These are phyloP conservation scores for Cecidostiba fungosa DNA, from an alignment of 2,888 invertebrate species.

Conservation along the genomic window DNA sequence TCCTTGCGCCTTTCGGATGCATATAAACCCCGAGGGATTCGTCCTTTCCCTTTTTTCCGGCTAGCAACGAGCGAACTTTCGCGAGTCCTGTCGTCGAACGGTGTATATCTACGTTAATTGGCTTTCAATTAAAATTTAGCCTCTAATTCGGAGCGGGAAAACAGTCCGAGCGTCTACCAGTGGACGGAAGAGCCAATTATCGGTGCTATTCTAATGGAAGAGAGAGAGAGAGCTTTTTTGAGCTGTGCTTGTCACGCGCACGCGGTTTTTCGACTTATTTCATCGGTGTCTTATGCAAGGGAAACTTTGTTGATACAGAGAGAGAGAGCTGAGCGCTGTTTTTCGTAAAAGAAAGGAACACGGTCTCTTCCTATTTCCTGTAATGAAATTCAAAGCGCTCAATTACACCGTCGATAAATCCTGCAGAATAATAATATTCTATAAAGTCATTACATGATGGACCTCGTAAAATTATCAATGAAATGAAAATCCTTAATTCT, in stretches of 20 bases:
- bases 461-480: background rate
- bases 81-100: background rate
- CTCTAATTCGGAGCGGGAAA: slow-evolving; percentile 41
- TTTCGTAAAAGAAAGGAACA: background rate
- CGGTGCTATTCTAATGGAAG: slow-evolving; percentile 20
- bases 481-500: background rate
- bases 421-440: background rate
- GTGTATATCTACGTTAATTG: slow-evolving; percentile 39
- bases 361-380: background rate
- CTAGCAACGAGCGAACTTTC: background rate
- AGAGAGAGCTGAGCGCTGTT: background rate
- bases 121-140: slow-evolving; percentile 43
- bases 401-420: background rate
- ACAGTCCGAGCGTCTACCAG: background rate
- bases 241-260: background rate
- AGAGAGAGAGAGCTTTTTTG: slow-evolving; percentile 14
- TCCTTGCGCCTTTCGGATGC: background rate
- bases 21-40: background rate
- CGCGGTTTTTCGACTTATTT: background rate
- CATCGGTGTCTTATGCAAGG: background rate
- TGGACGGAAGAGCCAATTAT: slow-evolving; percentile 22
- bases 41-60: background rate
- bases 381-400: background rate
- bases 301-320: background rate
- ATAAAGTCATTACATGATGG: slow-evolving; percentile 4